Evolutionary conservation across 2,113 vertebrate species (phyloP).

Genomic region (Gallinago paraguaiae): DNA sequence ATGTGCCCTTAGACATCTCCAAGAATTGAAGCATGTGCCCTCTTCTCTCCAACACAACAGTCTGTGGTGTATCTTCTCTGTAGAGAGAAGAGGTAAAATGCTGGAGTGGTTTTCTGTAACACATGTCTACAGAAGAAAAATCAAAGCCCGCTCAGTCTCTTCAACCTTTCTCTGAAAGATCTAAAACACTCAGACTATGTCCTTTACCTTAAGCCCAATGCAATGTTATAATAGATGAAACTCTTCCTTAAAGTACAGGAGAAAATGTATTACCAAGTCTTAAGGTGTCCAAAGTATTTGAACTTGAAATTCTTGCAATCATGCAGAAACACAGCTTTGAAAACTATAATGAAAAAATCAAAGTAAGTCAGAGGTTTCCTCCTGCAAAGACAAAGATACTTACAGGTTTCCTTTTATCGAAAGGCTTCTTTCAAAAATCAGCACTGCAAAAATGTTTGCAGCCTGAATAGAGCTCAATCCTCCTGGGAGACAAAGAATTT

Average conservation of each 20-base stretch:
- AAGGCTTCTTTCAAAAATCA: conserved; percentile 28
- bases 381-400: conserved; percentile 58
- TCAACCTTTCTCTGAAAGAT: conserved; percentile 20
- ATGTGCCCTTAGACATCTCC: background rate
- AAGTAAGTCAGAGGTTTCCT: conserved; percentile 27
- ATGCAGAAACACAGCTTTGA: conserved; percentile 35
- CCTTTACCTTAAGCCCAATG: conserved; percentile 23
- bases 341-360: conserved; percentile 50
- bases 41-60: conserved; percentile 1
- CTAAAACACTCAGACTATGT: background rate
- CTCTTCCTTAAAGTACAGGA: background rate
- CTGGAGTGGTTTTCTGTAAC: conserved; percentile 9
- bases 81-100: background rate
- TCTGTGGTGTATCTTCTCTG: background rate
- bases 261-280: background rate
- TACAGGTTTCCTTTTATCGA: background rate
- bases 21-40: background rate
- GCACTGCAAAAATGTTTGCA: conserved; percentile 10
- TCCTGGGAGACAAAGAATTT: conserved; percentile 7
- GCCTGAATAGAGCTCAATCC: conserved; percentile 10
- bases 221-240: conserved; percentile 11
- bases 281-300: background rate
- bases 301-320: conserved; percentile 30
- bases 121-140: conserved; percentile 3
- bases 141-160: conserved; percentile 14